Base-by-base conservation (phyloP, 30 jellyfish, hydroid and myxozoan genomes). In the Pelagia noctiluca region DNA sequence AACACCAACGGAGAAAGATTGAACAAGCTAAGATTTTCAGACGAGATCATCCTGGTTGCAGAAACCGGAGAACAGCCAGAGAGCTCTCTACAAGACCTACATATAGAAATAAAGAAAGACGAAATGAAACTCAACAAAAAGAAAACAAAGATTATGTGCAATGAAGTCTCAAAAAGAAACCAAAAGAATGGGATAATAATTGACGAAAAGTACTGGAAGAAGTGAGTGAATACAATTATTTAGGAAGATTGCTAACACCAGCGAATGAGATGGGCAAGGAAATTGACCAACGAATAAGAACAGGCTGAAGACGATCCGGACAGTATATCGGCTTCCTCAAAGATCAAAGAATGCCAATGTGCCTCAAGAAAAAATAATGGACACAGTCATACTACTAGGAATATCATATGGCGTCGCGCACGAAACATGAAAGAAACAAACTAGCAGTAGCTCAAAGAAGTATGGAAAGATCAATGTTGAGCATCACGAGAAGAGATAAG, bases 41-140 rank as follows among this genome's bases (percentile, higher is more conserved):
- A 82, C 68, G 92, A 67, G 35, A 82, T 82, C 92, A 82, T 82
- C 85, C 34, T 82, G 78, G 66, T 79, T 82, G 78, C 92, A 36
- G 84, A 82, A 32, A 42, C 26, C 4, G 92, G 68, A 46, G 82
- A 80, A 19, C 71, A 80, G 1, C 90, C 64, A 21, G 38, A 50
- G 33, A 80, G 24, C 24, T 85, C 68, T 77, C 63, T 68, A 38
- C 42, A 82, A 8, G 74, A 67, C 50, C 68, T 82, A 46, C 66
- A 68, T 30, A 50, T 22, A 68, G 92, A 48, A 68, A 80, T 86
- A 13, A 68, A 37, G 38, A 83, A 83, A 50, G 93, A 53, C 50
- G 80, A 70, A 8, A 83, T 67, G 93, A 83, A 50, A 21, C 50
- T 50, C 67, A 83, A 83, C 38, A 57, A 54, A 70, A 69, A 25